Percentiles rank a stretch among this genome's conserved stretches.
phyloP scores from a whole-genome alignment of 1,140 invertebrate genomes.

The Magallana gigas region DNA sequence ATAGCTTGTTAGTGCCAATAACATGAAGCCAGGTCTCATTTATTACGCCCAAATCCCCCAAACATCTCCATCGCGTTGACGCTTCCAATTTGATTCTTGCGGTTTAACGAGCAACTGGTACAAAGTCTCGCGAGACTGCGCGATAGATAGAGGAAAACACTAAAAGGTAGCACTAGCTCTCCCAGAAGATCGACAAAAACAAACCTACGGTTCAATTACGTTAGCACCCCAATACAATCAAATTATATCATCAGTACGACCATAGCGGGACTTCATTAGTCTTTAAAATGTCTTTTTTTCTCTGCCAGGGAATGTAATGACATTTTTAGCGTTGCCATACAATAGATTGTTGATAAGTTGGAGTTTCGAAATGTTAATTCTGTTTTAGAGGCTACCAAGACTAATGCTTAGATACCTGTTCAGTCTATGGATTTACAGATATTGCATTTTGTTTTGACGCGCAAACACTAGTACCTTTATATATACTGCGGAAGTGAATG shows the following conservation, averaged over 20 bases:
- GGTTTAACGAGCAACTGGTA: neutral
- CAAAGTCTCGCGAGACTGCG: neutral
- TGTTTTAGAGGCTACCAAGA: too few relatives aligned
- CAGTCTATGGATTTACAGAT: too few relatives aligned
- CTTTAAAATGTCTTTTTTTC: too few relatives aligned
- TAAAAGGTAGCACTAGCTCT: constrained; percentile 8
- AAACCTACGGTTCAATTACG: constrained; percentile 24
- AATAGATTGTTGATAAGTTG: too few relatives aligned
- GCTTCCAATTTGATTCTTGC: neutral
- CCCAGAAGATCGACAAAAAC: neutral
- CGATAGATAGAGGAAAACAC: neutral
- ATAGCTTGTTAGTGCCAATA: constrained; percentile 19
- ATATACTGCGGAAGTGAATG: too few relatives aligned
- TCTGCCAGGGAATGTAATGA: too few relatives aligned
- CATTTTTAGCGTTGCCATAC: too few relatives aligned
- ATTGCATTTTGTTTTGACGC: too few relatives aligned
- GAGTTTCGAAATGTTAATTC: too few relatives aligned
- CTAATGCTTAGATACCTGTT: too few relatives aligned
- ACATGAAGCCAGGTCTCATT: neutral
- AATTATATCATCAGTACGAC: neutral
- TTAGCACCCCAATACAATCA: neutral
- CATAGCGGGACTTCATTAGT: too few relatives aligned
- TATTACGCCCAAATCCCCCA: neutral
- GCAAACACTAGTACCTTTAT: too few relatives aligned
- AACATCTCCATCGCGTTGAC: neutral